Evolutionary conservation across 2,888 invertebrate species (phyloP).

Genomic region (Thelaira solivaga): DNA sequence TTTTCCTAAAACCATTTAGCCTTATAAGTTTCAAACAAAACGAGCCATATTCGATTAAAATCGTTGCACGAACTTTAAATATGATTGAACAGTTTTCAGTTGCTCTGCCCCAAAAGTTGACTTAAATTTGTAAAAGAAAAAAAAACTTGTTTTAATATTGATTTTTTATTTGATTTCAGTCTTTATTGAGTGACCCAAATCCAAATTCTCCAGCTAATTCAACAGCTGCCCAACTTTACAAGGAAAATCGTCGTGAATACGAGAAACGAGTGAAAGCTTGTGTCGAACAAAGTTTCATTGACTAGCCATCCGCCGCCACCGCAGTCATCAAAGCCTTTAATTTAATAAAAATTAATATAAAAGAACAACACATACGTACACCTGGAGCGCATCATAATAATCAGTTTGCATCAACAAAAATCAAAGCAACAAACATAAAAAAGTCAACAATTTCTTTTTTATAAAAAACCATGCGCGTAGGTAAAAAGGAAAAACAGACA

Average conservation of each 20-base stretch:
- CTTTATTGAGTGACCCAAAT: constrained; percentile 99
- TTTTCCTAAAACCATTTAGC: no score
- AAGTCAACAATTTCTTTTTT: constrained; percentile 49
- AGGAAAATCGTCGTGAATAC: constrained; percentile 99
- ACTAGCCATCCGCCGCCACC: constrained; percentile 80
- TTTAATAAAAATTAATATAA: constrained; percentile 56
- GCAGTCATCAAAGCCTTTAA: constrained; percentile 60
- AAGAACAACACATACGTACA: constrained; percentile 54
- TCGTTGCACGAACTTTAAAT: no score
- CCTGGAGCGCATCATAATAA: constrained; percentile 55
- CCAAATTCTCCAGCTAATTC: constrained; percentile 99
- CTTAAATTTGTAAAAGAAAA: not conserved
- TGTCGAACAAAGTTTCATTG: constrained; percentile 99
- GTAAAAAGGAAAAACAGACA: constrained; percentile 1
- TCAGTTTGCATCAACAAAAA: constrained; percentile 46
- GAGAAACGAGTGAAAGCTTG: constrained; percentile 99
- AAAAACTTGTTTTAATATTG: not conserved
- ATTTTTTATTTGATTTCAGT: constrained; percentile 80
- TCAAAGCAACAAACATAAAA: constrained; percentile 12
- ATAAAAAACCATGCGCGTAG: constrained; percentile 21
- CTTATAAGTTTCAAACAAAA: no score
- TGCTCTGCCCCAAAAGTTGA: no score
- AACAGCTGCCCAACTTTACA: constrained; percentile 99
- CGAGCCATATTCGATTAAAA: no score
- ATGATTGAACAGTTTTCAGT: no score